phyloP scores from a whole-genome alignment of 2,888 invertebrate species.

The Limenitis camilla region DNA sequence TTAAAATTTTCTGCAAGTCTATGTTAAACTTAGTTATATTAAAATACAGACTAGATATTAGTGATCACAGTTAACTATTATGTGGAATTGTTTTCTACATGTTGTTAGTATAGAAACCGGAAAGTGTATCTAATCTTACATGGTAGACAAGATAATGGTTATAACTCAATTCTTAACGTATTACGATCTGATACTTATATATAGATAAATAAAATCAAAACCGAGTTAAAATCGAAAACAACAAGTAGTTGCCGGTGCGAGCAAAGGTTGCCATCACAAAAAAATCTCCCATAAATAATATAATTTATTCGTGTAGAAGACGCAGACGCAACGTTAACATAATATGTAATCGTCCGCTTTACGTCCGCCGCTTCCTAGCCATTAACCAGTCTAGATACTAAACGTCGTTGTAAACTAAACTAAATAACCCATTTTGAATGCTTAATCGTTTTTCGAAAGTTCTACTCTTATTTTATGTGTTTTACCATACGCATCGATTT shows the following conservation, averaged over 20 bases:
- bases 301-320: conserved; percentile 54
- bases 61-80: no score
- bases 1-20: no score
- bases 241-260: conserved; percentile 20
- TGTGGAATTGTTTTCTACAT: no score
- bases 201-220: background rate
- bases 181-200: background rate
- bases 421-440: conserved; percentile 55
- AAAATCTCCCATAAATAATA: conserved; percentile 57
- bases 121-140: no score
- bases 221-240: conserved; percentile 17
- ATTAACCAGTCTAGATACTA: conserved; percentile 64
- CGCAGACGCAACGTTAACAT: conserved; percentile 31
- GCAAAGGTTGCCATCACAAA: conserved; percentile 47
- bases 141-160: no score
- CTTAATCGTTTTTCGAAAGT: conserved; percentile 50
- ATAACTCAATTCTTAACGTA: no score
- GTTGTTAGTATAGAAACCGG: no score
- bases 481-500: conserved; percentile 20
- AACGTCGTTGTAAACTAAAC: conserved; percentile 64
- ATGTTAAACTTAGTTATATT: no score
- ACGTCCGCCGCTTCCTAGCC: conserved; percentile 58
- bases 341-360: conserved; percentile 47
- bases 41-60: no score
- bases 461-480: conserved; percentile 31